Base-by-base conservation (phyloP, 2,888 invertebrate genomes). In the Acheta domesticus region DNA sequence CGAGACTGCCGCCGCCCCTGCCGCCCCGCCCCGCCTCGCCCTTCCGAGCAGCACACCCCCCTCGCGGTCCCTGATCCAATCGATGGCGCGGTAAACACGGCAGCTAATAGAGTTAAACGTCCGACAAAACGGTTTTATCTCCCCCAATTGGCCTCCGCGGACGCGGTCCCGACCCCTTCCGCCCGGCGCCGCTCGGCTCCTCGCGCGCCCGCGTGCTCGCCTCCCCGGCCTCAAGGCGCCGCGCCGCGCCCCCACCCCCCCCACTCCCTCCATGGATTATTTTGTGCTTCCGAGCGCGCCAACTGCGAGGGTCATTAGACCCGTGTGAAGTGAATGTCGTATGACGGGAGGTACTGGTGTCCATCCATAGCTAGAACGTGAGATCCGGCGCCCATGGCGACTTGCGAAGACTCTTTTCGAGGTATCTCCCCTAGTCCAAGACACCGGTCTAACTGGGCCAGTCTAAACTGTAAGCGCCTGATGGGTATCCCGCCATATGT, bases 31-130 rank as follows among this genome's bases (percentile, higher is more conserved):
- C 14, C 5, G 19, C 19, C 62, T 19, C 62, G 62, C 19, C 62
- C 62, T 62, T 23, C 62, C n/a, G 12, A 1, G 36, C 62, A 1
- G 62, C 62, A 12, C 62, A n/a, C n/a, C 62, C 14, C 62, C 14
- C 3, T 62, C 62, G 62, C 62, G 16, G 62, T 62, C 62, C 16
- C 62, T 62, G 62, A 62, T 62, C 62, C 62, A 62, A 62, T 62
- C 62, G 62, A 62, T 62, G 62, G 62, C 16, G 62, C 62, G n/a
- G 62, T 62, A 62, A 62, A 62, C 62, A 62, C 62, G 62, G 62
- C 62, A 62, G 16, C 62, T 62, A 62, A 62, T 62, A 62, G 62
- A 62, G 62, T 62, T 62, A 62, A n/a, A 14, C 62, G 62, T 62
- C 62, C 62, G 16, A 62, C 62, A 62, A 62, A 62, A 62, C 62